Conservation (phyloP, 1,140 invertebrate species). For the Drosophila equinoxialis region DNA sequence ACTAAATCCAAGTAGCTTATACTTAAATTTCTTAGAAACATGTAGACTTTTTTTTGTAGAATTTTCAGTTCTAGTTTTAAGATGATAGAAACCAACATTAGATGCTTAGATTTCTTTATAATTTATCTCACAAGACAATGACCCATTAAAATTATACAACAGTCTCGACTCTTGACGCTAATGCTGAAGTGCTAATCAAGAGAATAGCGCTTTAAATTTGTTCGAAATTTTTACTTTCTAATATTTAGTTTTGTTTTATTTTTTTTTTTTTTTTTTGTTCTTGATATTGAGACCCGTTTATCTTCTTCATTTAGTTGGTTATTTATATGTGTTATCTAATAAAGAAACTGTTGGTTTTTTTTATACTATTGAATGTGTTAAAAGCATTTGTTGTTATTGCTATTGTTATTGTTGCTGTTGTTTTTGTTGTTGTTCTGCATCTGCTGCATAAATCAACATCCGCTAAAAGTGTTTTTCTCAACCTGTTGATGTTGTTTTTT, state of each 20-base stretch:
- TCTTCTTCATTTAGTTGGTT: background rate
- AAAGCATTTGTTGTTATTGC: background rate
- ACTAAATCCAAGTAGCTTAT: too few relatives aligned
- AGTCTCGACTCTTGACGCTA: too few relatives aligned
- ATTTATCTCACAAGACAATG: too few relatives aligned
- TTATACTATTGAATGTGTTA: background rate
- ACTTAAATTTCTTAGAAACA: too few relatives aligned
- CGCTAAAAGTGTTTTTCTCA: constrained; percentile 38
- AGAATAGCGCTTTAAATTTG: background rate
- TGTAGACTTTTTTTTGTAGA: too few relatives aligned
- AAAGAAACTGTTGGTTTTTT: background rate
- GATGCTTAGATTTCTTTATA: too few relatives aligned
- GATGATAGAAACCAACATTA: too few relatives aligned
- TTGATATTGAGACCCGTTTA: background rate
- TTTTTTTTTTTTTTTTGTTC: background rate
- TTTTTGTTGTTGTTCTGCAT: constrained; percentile 40
- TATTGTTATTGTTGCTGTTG: constrained; percentile 12
- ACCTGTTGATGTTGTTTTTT: constrained; percentile 37
- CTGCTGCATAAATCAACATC: constrained; percentile 68
- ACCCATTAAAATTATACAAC: too few relatives aligned
- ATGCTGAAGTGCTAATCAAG: background rate
- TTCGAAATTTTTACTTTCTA: background rate
- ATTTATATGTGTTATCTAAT: constrained; percentile 1
- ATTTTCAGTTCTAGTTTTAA: too few relatives aligned
- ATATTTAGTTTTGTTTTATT: background rate